Conservation (phyloP, 2,888 invertebrate genomes). For the Anorthoa munda region DNA sequence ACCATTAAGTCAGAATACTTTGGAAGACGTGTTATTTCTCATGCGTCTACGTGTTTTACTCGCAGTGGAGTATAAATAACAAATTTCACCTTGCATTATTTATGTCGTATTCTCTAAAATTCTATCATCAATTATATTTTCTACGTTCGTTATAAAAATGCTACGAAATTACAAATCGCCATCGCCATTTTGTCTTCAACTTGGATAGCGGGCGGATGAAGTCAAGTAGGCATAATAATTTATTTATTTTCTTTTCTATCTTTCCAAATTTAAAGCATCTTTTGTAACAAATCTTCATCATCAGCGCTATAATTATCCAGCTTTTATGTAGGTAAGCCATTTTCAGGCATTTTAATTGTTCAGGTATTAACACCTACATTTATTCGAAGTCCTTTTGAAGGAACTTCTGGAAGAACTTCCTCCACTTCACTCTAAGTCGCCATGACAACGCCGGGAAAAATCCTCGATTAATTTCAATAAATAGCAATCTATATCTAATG, state of each 20-base stretch:
- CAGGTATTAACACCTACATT: too few species aligned
- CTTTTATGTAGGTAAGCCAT: background rate
- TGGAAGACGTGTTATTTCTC: background rate
- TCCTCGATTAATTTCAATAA: too few species aligned
- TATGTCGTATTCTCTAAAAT: too few species aligned
- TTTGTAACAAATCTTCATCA: background rate
- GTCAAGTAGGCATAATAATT: too few species aligned
- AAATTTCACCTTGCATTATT: background rate
- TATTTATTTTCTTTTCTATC: background rate
- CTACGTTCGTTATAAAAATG: too few species aligned
- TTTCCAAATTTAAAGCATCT: background rate
- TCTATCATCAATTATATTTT: too few species aligned
- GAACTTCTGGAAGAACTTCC: too few species aligned
- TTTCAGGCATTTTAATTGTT: background rate
- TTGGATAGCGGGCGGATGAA: background rate
- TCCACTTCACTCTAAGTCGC: too few species aligned
- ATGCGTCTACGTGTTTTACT: background rate
- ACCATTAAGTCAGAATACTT: conserved; percentile 8
- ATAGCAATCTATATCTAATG: too few species aligned
- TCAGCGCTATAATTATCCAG: background rate
- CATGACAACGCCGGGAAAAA: too few species aligned
- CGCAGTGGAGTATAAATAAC: background rate
- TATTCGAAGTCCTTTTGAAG: too few species aligned
- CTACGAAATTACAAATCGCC: too few species aligned
- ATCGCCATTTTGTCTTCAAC: background rate